Conservation (phyloP, 1,140 invertebrate genomes). For the Ylistrum balloti region DNA sequence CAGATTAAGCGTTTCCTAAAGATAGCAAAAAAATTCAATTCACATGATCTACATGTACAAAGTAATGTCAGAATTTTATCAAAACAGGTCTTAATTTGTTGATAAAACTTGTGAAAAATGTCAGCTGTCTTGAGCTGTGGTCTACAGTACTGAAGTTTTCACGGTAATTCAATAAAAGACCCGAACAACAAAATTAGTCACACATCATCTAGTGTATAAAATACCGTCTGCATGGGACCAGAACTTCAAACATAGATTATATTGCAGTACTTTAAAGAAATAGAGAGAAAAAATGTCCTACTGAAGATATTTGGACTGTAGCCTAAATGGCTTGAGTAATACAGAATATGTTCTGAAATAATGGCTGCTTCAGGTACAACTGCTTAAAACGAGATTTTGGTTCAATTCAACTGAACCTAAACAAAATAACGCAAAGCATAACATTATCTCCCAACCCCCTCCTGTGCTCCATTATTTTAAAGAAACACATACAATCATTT, state of each 20-base stretch:
- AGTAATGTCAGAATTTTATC: conserved; percentile 21
- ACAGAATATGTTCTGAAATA: no score
- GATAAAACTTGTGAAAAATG: conserved; percentile 28
- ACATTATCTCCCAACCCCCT: no score
- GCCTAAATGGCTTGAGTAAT: background rate
- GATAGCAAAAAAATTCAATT: conserved; percentile 36
- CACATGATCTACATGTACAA: conserved; percentile 28
- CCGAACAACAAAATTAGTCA: conserved; percentile 3
- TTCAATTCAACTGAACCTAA: no score
- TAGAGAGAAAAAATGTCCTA: background rate
- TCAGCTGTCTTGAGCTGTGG: background rate
- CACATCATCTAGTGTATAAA: background rate
- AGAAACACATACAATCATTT: no score
- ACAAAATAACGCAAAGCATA: no score
- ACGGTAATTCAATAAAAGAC: background rate
- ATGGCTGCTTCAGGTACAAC: no score
- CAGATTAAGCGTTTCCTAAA: conserved; percentile 28
- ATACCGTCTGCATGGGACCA: background rate
- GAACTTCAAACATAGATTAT: conserved; percentile 29
- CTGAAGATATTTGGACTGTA: background rate
- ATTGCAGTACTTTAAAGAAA: conserved; percentile 20
- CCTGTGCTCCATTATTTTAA: no score
- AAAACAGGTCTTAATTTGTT: conserved; percentile 31
- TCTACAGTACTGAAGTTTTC: background rate
- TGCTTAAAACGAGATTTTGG: no score